Base-by-base conservation (phyloP, 2,113 vertebrate genomes). In the Peucedramus taeniatus region DNA sequence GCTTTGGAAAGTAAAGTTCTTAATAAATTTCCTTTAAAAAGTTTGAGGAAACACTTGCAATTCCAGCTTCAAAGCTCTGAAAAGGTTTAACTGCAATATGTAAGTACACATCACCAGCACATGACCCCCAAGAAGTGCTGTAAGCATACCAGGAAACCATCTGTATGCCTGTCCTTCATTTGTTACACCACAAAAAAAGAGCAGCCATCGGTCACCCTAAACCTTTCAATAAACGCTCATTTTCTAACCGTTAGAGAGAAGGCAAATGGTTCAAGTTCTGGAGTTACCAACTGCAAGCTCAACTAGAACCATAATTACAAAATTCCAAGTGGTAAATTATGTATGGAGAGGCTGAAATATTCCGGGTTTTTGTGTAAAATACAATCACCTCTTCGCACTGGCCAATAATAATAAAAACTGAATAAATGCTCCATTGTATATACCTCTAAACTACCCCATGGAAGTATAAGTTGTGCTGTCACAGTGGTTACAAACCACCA, bases 391-490 rank as follows among this genome's bases (percentile, higher is more conserved):
- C 93, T 89, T 87, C 11, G 11, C 53, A 28, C 17, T 35, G 66
- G 81, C 95, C 96, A 95, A 64, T 75, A 94, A 94, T 78, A 96
- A 95, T 60, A 95, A 89, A 80, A 89, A 30, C 21, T 20, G 74
- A 94, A 91, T 89, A 84, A 89, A 74, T 26, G 70, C 12, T 53
- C 49, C 49, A 85, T 82, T 91, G 84, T 89, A 30, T 30, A 60
- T 61, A 56, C 44, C 79, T 84, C 74, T 87, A 24, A 89, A 82
- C 82, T 76, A 87, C 13, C 20, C 66, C 65, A 65, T 45, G 53
- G 44, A 87, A 87, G 22, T 75, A 44, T 64, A 89, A 79, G 33
- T 60, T 87, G 24, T 39, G 50, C 54, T 96, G 30, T 71, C n/a
- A 13, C 44, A 89, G 88, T 92, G 83, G 72, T 84, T 96, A 75